A percentile compares a stretch with the other conserved stretches of the same genome.
phyloP scores from a whole-genome alignment of 2,113 vertebrate species.

The Penelope pileata region DNA sequence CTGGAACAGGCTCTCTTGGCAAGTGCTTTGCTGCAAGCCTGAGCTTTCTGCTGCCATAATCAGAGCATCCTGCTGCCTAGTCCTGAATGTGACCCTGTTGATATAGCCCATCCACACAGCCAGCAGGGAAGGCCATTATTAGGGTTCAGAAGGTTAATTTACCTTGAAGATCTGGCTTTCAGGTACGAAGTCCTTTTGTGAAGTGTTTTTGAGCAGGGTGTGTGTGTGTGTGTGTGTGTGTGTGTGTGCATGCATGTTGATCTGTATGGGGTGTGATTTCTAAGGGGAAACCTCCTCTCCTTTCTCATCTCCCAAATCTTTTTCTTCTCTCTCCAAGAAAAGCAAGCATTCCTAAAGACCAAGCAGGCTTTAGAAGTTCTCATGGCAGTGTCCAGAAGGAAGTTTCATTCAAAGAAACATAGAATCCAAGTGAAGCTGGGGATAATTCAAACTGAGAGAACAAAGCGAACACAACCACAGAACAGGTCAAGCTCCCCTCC shows the following conservation, averaged over 20 bases:
- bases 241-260: too few species aligned
- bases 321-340: not conserved
- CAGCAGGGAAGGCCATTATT: not conserved
- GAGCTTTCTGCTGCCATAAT: not conserved
- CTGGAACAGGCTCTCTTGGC: fast-evolving
- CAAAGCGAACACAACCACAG: not conserved
- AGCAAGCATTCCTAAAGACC: not conserved
- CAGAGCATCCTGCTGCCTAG: not conserved
- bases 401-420: not conserved
- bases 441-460: not conserved
- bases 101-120: not conserved
- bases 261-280: not conserved
- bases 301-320: not conserved
- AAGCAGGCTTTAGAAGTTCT: not conserved
- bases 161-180: not conserved
- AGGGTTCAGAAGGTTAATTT: not conserved
- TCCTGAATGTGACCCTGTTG: not conserved
- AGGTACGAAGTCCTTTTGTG: not conserved
- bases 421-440: not conserved
- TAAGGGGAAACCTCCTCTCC: not conserved
- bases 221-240: too few species aligned
- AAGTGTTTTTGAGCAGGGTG: not conserved
- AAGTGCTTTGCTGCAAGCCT: not conserved
- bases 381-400: not conserved
- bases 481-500: not conserved